Percentiles rank a stretch among this genome's conserved stretches.
Conservation (phyloP, 2,888 invertebrate species). For the Salticus scenicus region DNA sequence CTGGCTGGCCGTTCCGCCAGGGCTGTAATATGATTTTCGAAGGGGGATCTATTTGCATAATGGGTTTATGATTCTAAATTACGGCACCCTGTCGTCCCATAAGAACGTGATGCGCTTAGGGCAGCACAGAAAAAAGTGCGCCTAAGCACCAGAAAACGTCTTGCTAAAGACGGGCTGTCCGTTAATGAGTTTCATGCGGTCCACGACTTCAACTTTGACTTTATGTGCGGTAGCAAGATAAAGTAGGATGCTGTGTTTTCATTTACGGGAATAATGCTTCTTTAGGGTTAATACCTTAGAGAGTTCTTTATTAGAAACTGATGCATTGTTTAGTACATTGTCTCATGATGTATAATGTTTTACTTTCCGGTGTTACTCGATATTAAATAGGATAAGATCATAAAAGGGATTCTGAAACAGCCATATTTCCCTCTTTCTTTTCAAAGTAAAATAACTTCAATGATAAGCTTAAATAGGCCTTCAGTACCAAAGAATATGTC, state of each 20-base stretch:
- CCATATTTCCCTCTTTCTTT: no score
- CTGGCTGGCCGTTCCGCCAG: background rate
- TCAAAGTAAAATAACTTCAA: no score
- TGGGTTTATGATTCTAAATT: slow-evolving; percentile 19
- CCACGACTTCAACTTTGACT: slow-evolving; percentile 13
- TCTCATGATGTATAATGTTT: background rate
- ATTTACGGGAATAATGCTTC: background rate
- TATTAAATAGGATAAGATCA: no score
- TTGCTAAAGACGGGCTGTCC: background rate
- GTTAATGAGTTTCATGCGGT: slow-evolving; percentile 9
- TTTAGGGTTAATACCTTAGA: background rate
- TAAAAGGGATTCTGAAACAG: no score
- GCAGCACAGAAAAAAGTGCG: slow-evolving; percentile 5
- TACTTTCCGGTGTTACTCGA: no score
- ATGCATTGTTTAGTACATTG: background rate
- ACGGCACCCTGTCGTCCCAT: slow-evolving; percentile 19
- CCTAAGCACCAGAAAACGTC: background rate
- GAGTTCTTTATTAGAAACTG: background rate
- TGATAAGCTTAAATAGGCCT: no score
- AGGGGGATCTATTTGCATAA: slow-evolving; percentile 9
- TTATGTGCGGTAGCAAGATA: background rate
- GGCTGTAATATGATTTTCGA: slow-evolving; percentile 12
- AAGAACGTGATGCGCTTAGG: slow-evolving; percentile 11
- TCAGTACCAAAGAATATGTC: no score
- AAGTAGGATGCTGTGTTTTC: slow-evolving; percentile 3